phyloP scores from a whole-genome alignment of 2,113 vertebrate genomes.

The Cheirogaleus medius region DNA sequence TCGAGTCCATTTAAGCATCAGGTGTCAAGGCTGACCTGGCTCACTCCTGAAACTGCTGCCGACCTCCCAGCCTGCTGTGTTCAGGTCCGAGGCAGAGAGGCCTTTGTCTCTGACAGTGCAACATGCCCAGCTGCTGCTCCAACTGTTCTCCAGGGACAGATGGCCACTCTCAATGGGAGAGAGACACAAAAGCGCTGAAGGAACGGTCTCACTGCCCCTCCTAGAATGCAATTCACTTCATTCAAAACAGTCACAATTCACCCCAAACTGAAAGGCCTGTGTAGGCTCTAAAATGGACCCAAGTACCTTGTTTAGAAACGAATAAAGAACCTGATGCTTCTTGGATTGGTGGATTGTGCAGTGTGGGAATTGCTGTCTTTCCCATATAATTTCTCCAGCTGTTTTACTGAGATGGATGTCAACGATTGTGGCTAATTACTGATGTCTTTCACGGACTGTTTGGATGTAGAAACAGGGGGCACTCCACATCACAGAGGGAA shows the following conservation, averaged over 20 bases:
- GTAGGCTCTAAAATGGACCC: rapidly evolving
- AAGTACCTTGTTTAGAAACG: background rate
- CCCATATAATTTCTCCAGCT: background rate
- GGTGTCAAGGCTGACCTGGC: conserved; percentile 65
- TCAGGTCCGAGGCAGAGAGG: background rate
- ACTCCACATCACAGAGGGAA: background rate
- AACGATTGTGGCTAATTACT: background rate
- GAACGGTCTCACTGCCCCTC: conserved; percentile 20
- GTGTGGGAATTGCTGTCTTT: background rate
- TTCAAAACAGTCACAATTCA: background rate
- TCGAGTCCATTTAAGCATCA: background rate
- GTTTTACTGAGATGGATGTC: background rate
- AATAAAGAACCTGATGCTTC: background rate
- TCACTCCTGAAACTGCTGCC: background rate
- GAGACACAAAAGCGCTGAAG: conserved; percentile 1
- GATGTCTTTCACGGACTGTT: background rate
- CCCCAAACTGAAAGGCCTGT: background rate
- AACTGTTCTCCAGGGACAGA: conserved; percentile 77
- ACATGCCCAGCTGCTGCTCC: conserved; percentile 58
- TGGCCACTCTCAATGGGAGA: conserved; percentile 71
- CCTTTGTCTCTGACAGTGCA: conserved; percentile 70
- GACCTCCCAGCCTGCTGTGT: background rate
- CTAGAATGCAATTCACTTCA: conserved; percentile 38
- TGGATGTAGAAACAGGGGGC: background rate
- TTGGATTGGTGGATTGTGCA: background rate